A percentile compares a stretch with the other conserved stretches of the same genome.
These are phyloP conservation scores for Gobiocypris rarus DNA, from an alignment of 2,113 vertebrate genomes.

Conservation along the genomic window DNA sequence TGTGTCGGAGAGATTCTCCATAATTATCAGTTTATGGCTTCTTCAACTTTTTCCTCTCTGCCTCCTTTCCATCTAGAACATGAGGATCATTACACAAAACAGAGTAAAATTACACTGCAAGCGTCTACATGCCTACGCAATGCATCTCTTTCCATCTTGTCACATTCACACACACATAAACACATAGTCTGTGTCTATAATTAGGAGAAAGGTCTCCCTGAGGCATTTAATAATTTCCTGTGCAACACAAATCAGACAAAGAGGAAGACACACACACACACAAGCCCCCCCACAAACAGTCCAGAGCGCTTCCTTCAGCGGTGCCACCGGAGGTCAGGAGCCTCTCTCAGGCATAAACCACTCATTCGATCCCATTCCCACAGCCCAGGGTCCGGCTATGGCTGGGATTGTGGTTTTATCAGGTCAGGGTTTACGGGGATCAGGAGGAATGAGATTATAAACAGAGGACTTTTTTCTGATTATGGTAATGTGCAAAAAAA, in stretches of 20 bases:
- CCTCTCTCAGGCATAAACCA: not conserved
- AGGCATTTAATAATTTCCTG: slow-evolving; percentile 65
- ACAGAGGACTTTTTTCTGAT: not conserved
- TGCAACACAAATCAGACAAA: slow-evolving; percentile 52
- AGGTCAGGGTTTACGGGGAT: slow-evolving; percentile 38
- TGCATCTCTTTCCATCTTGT: slow-evolving; percentile 46
- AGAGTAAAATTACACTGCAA: slow-evolving; percentile 73
- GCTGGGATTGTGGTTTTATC: slow-evolving; percentile 24
- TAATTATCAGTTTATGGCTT: slow-evolving; percentile 60
- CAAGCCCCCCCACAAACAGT: not conserved
- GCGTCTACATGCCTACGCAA: slow-evolving; percentile 70
- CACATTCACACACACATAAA: slow-evolving; percentile 28
- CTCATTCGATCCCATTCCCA: slow-evolving; percentile 33
- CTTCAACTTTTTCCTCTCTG: slow-evolving; percentile 7
- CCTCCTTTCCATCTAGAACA: slow-evolving; percentile 21
- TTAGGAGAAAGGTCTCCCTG: slow-evolving; percentile 60
- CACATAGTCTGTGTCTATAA: slow-evolving; percentile 54
- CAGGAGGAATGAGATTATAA: not conserved
- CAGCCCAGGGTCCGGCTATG: not conserved
- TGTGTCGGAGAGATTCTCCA: slow-evolving; percentile 27
- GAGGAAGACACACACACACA: not conserved
- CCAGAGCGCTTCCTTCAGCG: slow-evolving; percentile 12
- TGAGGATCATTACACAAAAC: slow-evolving; percentile 47
- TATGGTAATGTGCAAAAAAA: not conserved
- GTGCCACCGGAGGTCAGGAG: slow-evolving; percentile 32